These are phyloP conservation scores for Papilio machaon DNA, from an alignment of 1,140 invertebrate genomes.

Conservation along the genomic window DNA sequence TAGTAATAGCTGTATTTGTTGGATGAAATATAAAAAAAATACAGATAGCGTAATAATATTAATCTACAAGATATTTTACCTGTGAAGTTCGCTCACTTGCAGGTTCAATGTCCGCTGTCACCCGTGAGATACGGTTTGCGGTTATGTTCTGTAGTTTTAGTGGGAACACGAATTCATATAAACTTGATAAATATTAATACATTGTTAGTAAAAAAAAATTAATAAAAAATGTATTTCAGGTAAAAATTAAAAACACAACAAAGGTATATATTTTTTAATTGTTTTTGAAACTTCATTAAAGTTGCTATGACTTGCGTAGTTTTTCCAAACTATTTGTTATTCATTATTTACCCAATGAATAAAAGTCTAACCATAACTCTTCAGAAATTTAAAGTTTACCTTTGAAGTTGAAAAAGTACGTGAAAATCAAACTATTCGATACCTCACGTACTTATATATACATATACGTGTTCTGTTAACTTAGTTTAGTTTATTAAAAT, in stretches of 20 bases:
- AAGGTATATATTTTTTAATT: too few relatives aligned
- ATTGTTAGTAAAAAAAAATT: too few relatives aligned
- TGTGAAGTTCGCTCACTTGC: background rate
- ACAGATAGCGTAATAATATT: background rate
- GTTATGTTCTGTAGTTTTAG: slow-evolving; percentile 16
- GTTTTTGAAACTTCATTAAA: too few relatives aligned
- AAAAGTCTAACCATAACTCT: background rate
- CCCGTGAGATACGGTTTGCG: slow-evolving; percentile 24
- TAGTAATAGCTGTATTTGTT: too few relatives aligned
- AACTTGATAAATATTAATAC: background rate
- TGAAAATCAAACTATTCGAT: background rate
- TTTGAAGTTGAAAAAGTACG: background rate
- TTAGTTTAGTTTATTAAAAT: background rate
- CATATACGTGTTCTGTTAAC: background rate
- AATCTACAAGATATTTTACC: background rate
- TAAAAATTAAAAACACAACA: too few relatives aligned
- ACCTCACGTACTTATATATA: background rate
- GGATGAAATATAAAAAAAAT: too few relatives aligned
- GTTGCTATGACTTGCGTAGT: too few relatives aligned
- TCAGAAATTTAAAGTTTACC: background rate
- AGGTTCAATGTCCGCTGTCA: slow-evolving; percentile 14
- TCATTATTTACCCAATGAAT: too few relatives aligned
- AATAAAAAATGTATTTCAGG: too few relatives aligned
- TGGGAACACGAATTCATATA: slow-evolving; percentile 20
- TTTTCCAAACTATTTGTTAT: too few relatives aligned